Evolutionary conservation across 2,888 invertebrate genomes (phyloP).

Genomic region (Drosophila meridionalis): DNA sequence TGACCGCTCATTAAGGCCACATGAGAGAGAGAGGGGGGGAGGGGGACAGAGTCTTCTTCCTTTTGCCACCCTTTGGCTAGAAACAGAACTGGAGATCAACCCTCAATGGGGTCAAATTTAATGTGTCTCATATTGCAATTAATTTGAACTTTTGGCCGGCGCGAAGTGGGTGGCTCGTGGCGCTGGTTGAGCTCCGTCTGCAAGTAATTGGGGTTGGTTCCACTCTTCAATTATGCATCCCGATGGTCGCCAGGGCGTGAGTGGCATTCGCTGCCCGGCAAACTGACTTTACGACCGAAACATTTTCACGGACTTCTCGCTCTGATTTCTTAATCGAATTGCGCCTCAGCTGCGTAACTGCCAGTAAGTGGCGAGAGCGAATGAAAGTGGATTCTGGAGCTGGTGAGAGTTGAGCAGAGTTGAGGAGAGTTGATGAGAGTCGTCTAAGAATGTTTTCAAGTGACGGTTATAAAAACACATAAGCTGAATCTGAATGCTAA

Average conservation of each 20-base stretch:
- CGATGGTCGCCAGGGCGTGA: background rate
- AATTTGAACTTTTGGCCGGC: conserved; percentile 68
- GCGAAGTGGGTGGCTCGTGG: conserved; percentile 19
- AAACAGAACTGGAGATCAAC: conserved; percentile 2
- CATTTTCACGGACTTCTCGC: background rate
- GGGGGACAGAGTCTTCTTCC: conserved; percentile 11
- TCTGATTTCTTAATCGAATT: conserved; percentile 10
- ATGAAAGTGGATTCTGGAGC: background rate
- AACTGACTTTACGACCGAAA: conserved; percentile 1
- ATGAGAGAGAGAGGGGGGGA: conserved; percentile 17
- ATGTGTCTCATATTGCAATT: conserved; percentile 76
- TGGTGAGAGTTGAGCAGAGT: background rate
- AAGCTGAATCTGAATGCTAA: too few species aligned
- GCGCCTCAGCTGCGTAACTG: background rate
- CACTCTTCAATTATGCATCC: conserved; percentile 38
- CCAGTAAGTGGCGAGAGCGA: background rate
- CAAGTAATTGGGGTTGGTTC: conserved; percentile 67
- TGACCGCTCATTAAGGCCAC: conserved; percentile 76
- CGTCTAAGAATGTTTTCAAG: too few species aligned
- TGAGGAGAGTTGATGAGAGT: background rate
- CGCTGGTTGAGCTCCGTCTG: conserved; percentile 49
- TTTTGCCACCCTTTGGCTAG: conserved; percentile 17
- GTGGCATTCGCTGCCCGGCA: background rate
- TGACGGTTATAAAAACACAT: too few species aligned
- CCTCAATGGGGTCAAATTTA: conserved; percentile 69